phyloP scores from a whole-genome alignment of 2,113 vertebrate species.

The Protomyctophum bolini region DNA sequence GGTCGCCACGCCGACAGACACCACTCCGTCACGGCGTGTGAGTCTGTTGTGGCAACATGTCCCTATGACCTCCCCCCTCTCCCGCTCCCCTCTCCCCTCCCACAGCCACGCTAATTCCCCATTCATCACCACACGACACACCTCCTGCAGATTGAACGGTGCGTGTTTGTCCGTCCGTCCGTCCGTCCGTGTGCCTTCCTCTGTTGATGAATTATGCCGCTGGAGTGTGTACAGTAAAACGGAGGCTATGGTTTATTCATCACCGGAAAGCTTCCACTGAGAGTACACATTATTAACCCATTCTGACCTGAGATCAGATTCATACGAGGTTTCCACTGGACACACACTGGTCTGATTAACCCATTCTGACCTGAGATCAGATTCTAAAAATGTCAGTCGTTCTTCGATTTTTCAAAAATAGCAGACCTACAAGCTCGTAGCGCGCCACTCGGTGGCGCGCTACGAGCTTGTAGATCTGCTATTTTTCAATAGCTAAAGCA shows the following conservation, averaged over 20 bases:
- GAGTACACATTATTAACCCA: too few species aligned
- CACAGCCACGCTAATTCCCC: slow-evolving; percentile 32
- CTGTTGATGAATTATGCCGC: slow-evolving; percentile 57
- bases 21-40: background rate
- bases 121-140: slow-evolving; percentile 25
- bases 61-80: background rate
- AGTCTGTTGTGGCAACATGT: slow-evolving; percentile 15
- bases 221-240: slow-evolving; percentile 13
- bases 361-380: too few species aligned
- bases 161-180: background rate
- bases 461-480: too few species aligned
- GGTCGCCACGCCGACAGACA: too few species aligned
- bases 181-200: slow-evolving; percentile 16
- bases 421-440: too few species aligned
- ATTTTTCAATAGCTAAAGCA: too few species aligned
- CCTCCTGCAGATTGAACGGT: slow-evolving; percentile 44
- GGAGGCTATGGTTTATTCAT: slow-evolving; percentile 69
- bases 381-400: too few species aligned
- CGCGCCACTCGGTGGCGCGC: too few species aligned
- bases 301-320: too few species aligned
- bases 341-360: too few species aligned
- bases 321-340: too few species aligned
- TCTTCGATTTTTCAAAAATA: too few species aligned
- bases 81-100: background rate
- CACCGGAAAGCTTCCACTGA: slow-evolving; percentile 11